Evolutionary conservation across 2,113 vertebrate species (phyloP).

Genomic region (Diglossa brunneiventris): DNA sequence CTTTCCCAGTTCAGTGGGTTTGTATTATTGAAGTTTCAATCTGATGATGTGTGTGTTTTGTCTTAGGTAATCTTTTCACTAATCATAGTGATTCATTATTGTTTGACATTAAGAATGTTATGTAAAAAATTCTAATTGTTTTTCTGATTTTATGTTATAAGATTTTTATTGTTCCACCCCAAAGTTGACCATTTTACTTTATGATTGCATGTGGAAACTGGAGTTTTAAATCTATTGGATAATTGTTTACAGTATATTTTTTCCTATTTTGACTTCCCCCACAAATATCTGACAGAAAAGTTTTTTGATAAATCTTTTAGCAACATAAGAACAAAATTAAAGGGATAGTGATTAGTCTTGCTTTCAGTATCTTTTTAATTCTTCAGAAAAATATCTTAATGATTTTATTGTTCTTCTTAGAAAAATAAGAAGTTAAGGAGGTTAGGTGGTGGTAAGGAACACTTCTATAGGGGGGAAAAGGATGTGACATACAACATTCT

Average conservation of each 20-base stretch:
- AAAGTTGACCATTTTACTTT: background rate
- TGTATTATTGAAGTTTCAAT: slow-evolving; percentile 27
- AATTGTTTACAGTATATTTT: background rate
- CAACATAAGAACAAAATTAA: background rate
- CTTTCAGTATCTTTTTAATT: background rate
- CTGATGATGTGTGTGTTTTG: background rate
- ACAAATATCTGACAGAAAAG: background rate
- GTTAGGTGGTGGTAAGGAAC: background rate
- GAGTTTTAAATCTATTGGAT: background rate
- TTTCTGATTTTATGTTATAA: background rate
- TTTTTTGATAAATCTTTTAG: background rate
- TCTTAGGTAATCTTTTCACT: background rate
- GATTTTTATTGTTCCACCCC: background rate
- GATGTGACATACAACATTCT: background rate
- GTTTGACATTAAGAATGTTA: background rate
- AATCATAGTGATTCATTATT: background rate
- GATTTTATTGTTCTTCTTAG: background rate
- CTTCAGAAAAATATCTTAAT: background rate
- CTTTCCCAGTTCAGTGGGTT: slow-evolving; percentile 16
- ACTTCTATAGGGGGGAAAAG: background rate
- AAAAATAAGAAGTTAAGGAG: background rate
- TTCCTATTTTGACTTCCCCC: background rate
- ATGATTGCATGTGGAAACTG: background rate
- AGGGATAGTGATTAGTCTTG: background rate
- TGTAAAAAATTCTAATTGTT: background rate